Evolutionary conservation across 1,140 invertebrate species (phyloP), one percentile per base, ranked within the genome.

Genomic region (Latrodectus geometricus): DNA sequence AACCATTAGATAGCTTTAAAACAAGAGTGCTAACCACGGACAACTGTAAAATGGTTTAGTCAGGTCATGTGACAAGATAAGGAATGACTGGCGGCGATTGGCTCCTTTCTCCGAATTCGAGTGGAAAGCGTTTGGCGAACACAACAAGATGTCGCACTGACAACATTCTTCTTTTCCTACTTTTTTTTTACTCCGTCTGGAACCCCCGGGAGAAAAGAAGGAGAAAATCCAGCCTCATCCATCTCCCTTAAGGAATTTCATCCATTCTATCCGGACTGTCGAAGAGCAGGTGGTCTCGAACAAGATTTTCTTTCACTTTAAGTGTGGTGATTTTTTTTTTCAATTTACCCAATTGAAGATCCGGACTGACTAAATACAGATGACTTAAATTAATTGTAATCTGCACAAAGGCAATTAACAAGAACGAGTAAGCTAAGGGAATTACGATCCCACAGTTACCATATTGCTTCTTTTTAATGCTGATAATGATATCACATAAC

Each of bases 161-260:
- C 83, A 78, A 86, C 74, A 86, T 86, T 65, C 75, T 86, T 77
- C 83, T 86, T 56, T 56, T 86, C 8, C 15, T 56, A 35, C 7
- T 74, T 83, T 65, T 82, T 81, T 54, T 17, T 56, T 50, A 8
- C 17, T 82, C 70, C 69, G 35, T 56, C n/a, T 56, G 68, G 77
- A 69, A 56, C 66, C 83, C 65, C 66, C 49, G 75, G 83, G 74
- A 65, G 66, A 84, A 49, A 69, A 49, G 48, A 84, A 49, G 68
- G 74, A 73, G 65, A 86, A 86, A 86, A 69, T 74, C 78, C 75
- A 50, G 17, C 70, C 76, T 86, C 83, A 86, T 86, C 83, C 66
- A 86, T 86, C 83, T 86, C 75, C 83, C 83, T 77, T 70, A 77
- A 86, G 83, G 75, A 77, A 86, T 86, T 86, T 86, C 83, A 84